Conservation (phyloP, 2,797 vertebrate species). For the Picus viridis region DNA sequence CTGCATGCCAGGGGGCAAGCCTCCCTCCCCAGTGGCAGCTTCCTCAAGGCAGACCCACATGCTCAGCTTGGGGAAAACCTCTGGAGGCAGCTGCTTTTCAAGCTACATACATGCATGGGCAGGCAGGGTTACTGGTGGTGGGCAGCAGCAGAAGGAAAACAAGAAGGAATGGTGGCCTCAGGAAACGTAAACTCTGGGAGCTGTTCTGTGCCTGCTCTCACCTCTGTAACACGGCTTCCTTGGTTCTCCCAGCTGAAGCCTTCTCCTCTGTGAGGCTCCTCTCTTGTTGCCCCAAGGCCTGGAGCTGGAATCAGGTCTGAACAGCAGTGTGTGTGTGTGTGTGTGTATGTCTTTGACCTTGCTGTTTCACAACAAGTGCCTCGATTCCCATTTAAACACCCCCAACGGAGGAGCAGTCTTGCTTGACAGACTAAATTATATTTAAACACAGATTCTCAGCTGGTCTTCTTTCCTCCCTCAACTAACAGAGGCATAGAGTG, state of each 20-base stretch:
- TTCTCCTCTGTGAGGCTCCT: not conserved
- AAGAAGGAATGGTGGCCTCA: not conserved
- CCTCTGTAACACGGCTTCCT: not conserved
- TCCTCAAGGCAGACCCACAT: not conserved
- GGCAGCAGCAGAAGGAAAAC: not conserved
- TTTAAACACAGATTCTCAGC: conserved; percentile 52
- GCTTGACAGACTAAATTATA: conserved; percentile 59
- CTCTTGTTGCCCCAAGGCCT: not conserved
- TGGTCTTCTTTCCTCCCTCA: conserved; percentile 34
- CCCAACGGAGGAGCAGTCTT: not conserved
- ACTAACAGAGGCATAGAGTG: conserved; percentile 28
- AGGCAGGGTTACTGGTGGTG: fast-evolving
- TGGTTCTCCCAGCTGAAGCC: not conserved
- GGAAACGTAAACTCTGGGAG: not conserved
- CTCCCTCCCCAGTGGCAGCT: not conserved
- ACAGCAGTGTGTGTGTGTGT: not conserved
- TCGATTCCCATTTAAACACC: conserved; percentile 2
- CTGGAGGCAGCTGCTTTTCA: not conserved
- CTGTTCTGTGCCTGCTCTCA: fast-evolving
- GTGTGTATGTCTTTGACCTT: not conserved
- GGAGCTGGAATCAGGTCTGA: not conserved
- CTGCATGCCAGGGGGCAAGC: not conserved
- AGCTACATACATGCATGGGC: fast-evolving
- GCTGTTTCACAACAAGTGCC: not conserved
- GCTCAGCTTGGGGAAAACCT: not conserved